Conservation (phyloP, 2,113 vertebrate genomes). For the Toxotes jaculatrix region DNA sequence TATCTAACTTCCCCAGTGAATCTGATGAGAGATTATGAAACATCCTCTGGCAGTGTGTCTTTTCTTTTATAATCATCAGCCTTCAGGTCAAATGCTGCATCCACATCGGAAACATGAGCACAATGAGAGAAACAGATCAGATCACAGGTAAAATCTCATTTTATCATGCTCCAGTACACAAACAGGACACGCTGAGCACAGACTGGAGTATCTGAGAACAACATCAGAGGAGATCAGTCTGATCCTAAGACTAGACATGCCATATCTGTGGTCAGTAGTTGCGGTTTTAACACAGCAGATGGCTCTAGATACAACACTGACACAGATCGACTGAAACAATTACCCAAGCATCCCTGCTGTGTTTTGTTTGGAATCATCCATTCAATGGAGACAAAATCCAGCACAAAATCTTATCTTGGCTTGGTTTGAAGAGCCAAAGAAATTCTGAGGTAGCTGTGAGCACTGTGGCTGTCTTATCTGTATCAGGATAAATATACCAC, state of each 20-base stretch:
- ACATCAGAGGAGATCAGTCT: conserved; percentile 40
- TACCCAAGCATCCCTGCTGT: conserved; percentile 26
- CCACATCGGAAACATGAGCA: conserved; percentile 24
- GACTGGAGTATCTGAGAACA: conserved; percentile 16
- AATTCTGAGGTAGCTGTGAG: conserved; percentile 19
- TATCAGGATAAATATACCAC: conserved; percentile 34
- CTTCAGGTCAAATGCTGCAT: conserved; percentile 44
- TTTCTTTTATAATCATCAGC: conserved; percentile 49
- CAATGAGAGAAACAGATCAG: conserved; percentile 40
- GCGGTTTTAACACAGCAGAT: conserved; percentile 44
- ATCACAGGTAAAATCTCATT: conserved; percentile 53
- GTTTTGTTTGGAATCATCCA: conserved; percentile 40
- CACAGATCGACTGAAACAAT: conserved; percentile 45
- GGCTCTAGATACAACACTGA: conserved; percentile 43
- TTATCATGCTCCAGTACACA: conserved; percentile 56
- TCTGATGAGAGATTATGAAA: conserved; percentile 49
- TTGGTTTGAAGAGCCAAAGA: conserved; percentile 43
- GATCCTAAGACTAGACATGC: conserved; percentile 22
- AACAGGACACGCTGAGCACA: conserved; percentile 36
- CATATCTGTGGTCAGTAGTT: conserved; percentile 50
- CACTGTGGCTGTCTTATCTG: conserved; percentile 38
- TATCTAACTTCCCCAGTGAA: conserved; percentile 38
- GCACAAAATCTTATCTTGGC: conserved; percentile 62
- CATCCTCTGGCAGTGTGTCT: conserved; percentile 6
- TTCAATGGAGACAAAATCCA: conserved; percentile 52